Base-by-base conservation (phyloP, 2,888 invertebrate species). In the Epiperipatus broadwayi region DNA sequence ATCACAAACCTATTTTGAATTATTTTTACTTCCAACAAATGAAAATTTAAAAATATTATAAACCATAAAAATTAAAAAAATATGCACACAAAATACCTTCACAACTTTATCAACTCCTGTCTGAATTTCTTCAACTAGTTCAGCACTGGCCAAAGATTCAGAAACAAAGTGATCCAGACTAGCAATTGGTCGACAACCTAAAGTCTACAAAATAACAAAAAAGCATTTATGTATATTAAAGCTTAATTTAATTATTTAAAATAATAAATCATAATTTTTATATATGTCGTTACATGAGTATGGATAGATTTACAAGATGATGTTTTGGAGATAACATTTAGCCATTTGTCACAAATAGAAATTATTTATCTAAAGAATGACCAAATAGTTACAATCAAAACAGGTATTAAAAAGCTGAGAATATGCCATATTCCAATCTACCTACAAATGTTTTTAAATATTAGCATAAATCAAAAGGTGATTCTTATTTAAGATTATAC, bases 81-180 rank as follows among this genome's bases (percentile, higher is more conserved):
- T 12, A 29, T 31, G 14, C 8, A 14, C 3, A 30, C 35, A 28
- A n/a, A n/a, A n/a, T 50, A 76, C 75, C 69, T 89, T 89, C 21
- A 93, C 81, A 59, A 87, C 80, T 60, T 85, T 83, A 27, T 76
- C 78, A 40, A 73, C 74, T 40, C 85, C 83, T 46, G 87, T 77
- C 49, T 75, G 72, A 20, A 93, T 69, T 64, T 95, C 93, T 58
- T 97, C 93, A 2, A 84, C 89, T 35, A 91, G 63, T 50, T 97
- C 95, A 4, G 95, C 95, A 45, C 68, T 71, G 5, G 83, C 83
- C 20, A 97, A 67, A 60, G 81, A 78, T 54, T 97, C 95, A 12
- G 91, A 68, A 1, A 76, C 70, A 60, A 97, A 97, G 58, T 97
- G 97, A 64, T 97, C 97, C 44, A 95, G 65, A n/a, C 91, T 91